Evolutionary conservation across 2,113 vertebrate species (phyloP).

Genomic region (Dasyornis broadbenti): DNA sequence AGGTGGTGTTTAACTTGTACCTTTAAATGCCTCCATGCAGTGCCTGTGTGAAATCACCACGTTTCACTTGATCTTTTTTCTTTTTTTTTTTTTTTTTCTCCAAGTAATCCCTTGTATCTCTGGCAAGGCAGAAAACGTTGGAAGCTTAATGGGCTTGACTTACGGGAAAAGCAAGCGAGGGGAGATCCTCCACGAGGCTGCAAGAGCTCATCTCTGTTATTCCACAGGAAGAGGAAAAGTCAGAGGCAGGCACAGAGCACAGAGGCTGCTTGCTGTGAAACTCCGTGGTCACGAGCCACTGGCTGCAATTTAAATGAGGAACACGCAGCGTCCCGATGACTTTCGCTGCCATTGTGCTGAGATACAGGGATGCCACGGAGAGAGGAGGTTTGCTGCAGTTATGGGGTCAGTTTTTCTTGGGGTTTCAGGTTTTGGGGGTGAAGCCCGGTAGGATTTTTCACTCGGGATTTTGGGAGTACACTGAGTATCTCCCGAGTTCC

Average conservation of each 20-base stretch:
- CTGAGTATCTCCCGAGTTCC: accelerated
- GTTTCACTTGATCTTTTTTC: neutral
- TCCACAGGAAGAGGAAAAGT: neutral
- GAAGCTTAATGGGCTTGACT: neutral
- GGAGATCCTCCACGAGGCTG: neutral
- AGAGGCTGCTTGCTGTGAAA: neutral
- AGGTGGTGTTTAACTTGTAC: neutral
- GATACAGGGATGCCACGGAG: neutral
- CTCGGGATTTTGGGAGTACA: accelerated
- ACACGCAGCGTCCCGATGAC: neutral
- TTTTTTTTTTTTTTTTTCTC: neutral
- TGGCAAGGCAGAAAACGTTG: neutral
- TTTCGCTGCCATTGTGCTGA: neutral
- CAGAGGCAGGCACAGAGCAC: neutral
- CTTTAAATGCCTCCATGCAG: neutral
- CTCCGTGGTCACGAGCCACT: neutral
- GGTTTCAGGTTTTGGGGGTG: neutral
- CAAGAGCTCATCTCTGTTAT: neutral
- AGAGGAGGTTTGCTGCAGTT: neutral
- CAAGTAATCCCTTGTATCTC: neutral
- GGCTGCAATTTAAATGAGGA: slow-evolving; percentile 17
- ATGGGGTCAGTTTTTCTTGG: neutral
- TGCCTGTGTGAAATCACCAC: neutral
- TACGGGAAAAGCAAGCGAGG: neutral
- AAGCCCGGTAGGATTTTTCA: neutral